Percentiles rank a stretch among this genome's conserved stretches.
Conservation (phyloP, 1,140 invertebrate species). For the Hycleus cichorii region DNA sequence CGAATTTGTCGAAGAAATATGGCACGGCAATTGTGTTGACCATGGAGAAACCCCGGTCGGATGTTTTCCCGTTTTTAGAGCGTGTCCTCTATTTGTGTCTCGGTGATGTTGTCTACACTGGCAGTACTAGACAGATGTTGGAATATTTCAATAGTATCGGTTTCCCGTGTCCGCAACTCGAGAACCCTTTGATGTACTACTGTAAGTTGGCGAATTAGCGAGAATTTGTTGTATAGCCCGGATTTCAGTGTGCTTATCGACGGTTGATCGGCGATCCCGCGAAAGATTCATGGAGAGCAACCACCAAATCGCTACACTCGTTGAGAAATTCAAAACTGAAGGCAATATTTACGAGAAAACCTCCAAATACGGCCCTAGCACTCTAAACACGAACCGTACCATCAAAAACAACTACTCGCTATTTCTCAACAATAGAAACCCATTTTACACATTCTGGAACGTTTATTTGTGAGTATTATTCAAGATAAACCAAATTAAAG, state of each 20-base stretch:
- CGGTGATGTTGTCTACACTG: constrained; percentile 85
- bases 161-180: constrained; percentile 85
- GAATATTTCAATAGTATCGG: constrained; percentile 88
- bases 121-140: constrained; percentile 78
- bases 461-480: constrained; percentile 46
- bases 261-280: constrained; percentile 78
- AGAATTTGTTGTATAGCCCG: background rate
- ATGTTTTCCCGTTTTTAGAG: constrained; percentile 88
- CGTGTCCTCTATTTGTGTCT: constrained; percentile 76
- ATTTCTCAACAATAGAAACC: too few relatives aligned
- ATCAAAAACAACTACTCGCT: too few relatives aligned
- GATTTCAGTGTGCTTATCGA: constrained; percentile 75
- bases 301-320: constrained; percentile 82
- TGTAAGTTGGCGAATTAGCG: constrained; percentile 51
- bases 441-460: background rate
- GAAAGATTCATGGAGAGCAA: constrained; percentile 88
- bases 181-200: constrained; percentile 92
- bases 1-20: constrained; percentile 85
- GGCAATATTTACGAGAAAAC: constrained; percentile 58
- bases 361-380: constrained; percentile 31
- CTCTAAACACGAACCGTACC: too few relatives aligned
- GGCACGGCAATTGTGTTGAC: constrained; percentile 81
- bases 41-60: constrained; percentile 87
- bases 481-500: background rate
- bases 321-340: constrained; percentile 85